Evolutionary conservation across 2,888 invertebrate genomes (phyloP).

Genomic region (Drosophila demipolita): DNA sequence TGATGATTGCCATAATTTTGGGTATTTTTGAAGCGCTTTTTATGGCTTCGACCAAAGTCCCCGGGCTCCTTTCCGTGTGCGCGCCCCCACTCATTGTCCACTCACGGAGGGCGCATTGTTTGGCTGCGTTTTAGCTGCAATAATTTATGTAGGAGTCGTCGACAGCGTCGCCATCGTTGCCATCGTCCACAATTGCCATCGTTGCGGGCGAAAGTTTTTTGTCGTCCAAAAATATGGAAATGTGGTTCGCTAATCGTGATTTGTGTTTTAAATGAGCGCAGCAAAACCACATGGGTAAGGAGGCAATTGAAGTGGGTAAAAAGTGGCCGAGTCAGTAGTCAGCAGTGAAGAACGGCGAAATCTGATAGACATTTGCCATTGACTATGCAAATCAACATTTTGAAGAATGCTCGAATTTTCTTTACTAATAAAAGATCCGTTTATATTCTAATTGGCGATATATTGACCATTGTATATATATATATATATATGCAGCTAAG

Average conservation of each 20-base stretch:
- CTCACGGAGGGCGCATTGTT: constrained; percentile 50
- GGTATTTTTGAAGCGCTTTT: constrained; percentile 58
- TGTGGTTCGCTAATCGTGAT: constrained; percentile 69
- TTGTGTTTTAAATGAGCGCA: constrained; percentile 68
- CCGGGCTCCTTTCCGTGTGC: constrained; percentile 7
- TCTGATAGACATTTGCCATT: neutral
- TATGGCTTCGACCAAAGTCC: constrained; percentile 17
- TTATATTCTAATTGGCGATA: neutral
- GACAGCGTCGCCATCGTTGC: constrained; percentile 29
- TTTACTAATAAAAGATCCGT: too few relatives aligned
- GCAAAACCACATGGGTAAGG: neutral
- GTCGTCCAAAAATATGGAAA: constrained; percentile 46
- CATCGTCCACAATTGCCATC: constrained; percentile 41
- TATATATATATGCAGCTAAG: neutral
- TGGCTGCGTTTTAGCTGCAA: constrained; percentile 53
- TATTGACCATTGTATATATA: neutral
- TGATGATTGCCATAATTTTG: constrained; percentile 66
- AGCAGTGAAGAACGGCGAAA: neutral
- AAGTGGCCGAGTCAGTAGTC: constrained; percentile 11
- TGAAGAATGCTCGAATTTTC: neutral
- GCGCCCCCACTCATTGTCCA: constrained; percentile 37
- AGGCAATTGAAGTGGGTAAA: neutral
- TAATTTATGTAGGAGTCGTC: constrained; percentile 53
- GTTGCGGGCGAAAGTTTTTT: constrained; percentile 39
- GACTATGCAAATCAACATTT: constrained; percentile 1